These are phyloP conservation scores for Cyprinus carpio DNA, from an alignment of 2,113 vertebrate genomes.

Conservation along the genomic window DNA sequence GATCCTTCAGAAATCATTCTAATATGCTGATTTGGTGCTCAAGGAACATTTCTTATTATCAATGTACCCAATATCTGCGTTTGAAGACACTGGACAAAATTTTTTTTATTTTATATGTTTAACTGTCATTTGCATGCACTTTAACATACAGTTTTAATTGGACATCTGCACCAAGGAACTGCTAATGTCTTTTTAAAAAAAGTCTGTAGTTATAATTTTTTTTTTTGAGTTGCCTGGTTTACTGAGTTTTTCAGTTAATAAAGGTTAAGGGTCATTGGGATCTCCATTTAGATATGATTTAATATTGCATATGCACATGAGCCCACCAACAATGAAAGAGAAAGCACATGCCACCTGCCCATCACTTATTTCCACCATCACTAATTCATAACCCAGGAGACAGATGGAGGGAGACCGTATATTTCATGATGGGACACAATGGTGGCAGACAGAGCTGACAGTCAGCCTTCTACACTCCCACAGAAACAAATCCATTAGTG, in stretches of 20 bases:
- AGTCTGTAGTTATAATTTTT: background rate
- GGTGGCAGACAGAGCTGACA: background rate
- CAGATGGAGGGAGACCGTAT: conserved; percentile 14
- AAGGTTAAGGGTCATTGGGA: background rate
- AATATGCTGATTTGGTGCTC: background rate
- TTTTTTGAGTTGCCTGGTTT: background rate
- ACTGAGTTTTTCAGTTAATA: background rate
- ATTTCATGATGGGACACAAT: background rate
- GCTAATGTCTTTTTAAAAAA: background rate
- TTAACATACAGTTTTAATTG: background rate
- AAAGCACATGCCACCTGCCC: conserved; percentile 14
- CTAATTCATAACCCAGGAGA: conserved; percentile 32
- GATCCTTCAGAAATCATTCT: background rate
- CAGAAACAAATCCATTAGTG: background rate
- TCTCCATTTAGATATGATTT: background rate
- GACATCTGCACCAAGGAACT: background rate
- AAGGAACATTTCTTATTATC: background rate
- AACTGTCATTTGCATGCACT: background rate
- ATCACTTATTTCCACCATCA: conserved; percentile 30
- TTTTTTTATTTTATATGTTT: background rate
- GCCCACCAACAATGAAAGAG: background rate
- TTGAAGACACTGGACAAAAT: background rate
- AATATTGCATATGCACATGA: background rate
- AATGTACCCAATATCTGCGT: background rate
- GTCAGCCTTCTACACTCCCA: background rate